A percentile compares a stretch with the other conserved stretches of the same genome.
Evolutionary conservation across 2,797 vertebrate species (phyloP).

Genomic region (Tamandua tetradactyla): DNA sequence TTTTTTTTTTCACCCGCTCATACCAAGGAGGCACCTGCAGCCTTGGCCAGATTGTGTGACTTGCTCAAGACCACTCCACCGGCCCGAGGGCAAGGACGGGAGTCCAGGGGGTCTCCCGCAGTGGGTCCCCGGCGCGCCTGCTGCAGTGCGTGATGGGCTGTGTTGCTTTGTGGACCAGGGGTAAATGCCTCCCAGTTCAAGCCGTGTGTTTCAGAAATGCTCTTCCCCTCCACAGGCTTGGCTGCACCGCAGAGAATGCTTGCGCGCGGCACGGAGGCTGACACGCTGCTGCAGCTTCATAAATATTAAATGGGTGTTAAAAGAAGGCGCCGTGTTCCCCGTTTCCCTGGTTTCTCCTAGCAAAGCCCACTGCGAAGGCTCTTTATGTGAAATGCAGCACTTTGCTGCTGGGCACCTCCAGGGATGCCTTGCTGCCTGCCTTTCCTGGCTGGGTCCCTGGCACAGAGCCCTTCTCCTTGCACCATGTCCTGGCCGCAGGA

Average conservation of each 20-base stretch:
- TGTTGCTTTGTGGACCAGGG: background rate
- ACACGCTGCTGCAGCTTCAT: constrained; percentile 55
- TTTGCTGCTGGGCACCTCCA: background rate
- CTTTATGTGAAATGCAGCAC: constrained; percentile 53
- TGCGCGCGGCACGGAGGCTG: background rate
- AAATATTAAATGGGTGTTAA: constrained; percentile 73
- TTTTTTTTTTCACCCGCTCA: background rate
- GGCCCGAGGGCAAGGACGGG: background rate
- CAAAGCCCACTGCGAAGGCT: constrained; percentile 43
- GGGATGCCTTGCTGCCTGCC: background rate
- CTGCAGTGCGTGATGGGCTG: accelerated
- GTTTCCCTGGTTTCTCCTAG: constrained; percentile 53
- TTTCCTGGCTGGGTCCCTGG: background rate
- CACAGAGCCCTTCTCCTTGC: background rate
- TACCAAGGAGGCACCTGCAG: background rate
- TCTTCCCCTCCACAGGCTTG: background rate
- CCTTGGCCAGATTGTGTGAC: background rate
- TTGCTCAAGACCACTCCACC: background rate
- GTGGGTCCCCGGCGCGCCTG: accelerated
- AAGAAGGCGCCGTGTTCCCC: constrained; percentile 42
- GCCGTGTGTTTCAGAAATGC: background rate
- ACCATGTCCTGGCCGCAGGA: accelerated
- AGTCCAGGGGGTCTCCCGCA: accelerated
- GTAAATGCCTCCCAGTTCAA: background rate
- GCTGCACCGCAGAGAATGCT: background rate